Percentiles rank a stretch among this genome's conserved stretches.
Conservation (phyloP, 2,888 invertebrate species). For the Rhaphigaster nebulosa region DNA sequence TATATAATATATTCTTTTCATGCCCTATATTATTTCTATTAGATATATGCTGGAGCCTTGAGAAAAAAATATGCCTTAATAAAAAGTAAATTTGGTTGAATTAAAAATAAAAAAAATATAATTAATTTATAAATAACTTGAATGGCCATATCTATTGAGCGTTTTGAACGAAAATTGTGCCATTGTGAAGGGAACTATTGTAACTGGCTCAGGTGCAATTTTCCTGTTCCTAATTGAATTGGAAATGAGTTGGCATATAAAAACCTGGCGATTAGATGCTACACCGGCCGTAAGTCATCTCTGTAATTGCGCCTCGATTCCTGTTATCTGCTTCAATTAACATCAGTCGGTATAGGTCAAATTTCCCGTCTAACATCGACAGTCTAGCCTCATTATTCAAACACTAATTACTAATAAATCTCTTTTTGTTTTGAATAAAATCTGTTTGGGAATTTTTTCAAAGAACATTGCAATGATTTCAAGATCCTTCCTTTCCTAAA, state of each 20-base stretch:
- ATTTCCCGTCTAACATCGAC: background rate
- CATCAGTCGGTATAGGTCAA: background rate
- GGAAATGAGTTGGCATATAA: background rate
- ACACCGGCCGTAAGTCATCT: background rate
- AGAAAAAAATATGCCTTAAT: no score
- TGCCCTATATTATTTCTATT: no score
- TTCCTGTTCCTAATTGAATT: background rate
- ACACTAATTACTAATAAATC: background rate
- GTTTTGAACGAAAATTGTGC: no score
- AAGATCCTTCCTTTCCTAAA: no score
- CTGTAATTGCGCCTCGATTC: background rate
- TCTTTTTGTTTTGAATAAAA: background rate
- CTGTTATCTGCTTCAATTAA: background rate
- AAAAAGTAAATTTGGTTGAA: background rate
- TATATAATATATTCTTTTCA: no score
- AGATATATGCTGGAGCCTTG: no score
- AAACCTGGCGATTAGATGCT: background rate
- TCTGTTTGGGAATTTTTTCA: no score
- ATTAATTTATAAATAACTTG: background rate
- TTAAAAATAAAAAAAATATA: background rate
- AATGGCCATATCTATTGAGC: background rate
- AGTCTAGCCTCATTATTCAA: background rate
- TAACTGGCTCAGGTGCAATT: background rate
- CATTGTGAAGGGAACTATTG: background rate
- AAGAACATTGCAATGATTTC: background rate